phyloP scores from a whole-genome alignment of 2,888 invertebrate species.

The Thymelicus acteon region DNA sequence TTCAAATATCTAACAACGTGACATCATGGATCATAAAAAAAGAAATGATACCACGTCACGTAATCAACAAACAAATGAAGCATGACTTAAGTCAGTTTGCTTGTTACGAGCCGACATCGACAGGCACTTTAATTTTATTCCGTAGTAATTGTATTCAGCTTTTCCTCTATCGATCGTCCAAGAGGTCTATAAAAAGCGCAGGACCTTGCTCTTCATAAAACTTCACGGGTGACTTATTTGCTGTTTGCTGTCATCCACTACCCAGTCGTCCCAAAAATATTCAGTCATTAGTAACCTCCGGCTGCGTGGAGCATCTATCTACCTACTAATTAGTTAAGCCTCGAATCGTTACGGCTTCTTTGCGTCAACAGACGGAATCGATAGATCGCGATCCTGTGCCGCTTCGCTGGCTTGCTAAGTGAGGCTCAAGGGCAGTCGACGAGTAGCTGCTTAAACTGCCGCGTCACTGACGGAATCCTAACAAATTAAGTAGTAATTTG shows the following conservation, averaged over 20 bases:
- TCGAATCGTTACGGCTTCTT: slow-evolving; percentile 18
- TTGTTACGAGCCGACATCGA: no score
- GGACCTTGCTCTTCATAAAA: no score
- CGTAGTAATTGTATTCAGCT: no score
- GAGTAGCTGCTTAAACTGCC: background rate
- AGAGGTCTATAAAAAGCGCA: no score
- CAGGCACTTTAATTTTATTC: no score
- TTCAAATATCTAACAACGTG: no score
- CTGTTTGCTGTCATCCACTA: background rate
- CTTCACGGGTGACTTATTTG: no score
- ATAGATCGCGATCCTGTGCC: slow-evolving; percentile 17
- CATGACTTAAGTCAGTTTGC: no score
- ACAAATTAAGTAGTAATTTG: slow-evolving; percentile 1
- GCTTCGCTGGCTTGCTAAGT: slow-evolving; percentile 8
- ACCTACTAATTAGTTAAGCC: slow-evolving; percentile 20
- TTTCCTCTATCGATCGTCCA: no score
- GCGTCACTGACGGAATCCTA: slow-evolving; percentile 2
- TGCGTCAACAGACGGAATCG: slow-evolving; percentile 28
- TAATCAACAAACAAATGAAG: no score
- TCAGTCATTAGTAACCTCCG: background rate
- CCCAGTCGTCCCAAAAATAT: background rate
- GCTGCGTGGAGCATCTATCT: background rate
- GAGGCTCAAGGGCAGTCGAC: background rate
- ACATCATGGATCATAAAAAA: no score
- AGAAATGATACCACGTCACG: no score